Conservation (phyloP, 1,140 invertebrate genomes). For the Drosophila azteca region DNA sequence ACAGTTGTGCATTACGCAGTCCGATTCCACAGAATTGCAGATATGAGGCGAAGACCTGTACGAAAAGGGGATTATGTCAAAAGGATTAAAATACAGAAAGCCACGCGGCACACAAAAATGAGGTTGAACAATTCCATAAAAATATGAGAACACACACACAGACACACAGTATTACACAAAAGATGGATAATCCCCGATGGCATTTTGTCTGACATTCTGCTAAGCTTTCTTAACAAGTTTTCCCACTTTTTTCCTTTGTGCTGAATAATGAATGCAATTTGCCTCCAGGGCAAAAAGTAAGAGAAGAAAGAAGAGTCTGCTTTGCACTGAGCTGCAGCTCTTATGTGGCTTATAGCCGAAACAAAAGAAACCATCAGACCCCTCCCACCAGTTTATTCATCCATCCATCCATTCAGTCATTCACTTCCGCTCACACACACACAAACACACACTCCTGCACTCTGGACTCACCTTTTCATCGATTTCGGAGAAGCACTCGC, state of each 20-base stretch:
- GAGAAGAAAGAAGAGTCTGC: background rate
- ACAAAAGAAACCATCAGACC: slow-evolving; percentile 42
- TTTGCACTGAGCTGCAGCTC: slow-evolving; percentile 14
- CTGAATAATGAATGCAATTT: slow-evolving; percentile 77
- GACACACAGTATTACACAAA: no score
- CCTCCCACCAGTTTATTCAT: slow-evolving; percentile 11
- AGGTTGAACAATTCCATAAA: slow-evolving; percentile 34
- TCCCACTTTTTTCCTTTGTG: slow-evolving; percentile 35
- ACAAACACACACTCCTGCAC: no score
- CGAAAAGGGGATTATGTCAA: slow-evolving; percentile 2
- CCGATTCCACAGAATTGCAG: slow-evolving; percentile 98
- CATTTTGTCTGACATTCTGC: slow-evolving; percentile 47
- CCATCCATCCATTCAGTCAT: background rate
- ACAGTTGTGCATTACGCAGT: slow-evolving; percentile 95
- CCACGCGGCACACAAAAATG: background rate
- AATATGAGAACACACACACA: slow-evolving; percentile 27
- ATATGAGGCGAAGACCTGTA: slow-evolving; percentile 92
- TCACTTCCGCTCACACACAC: background rate
- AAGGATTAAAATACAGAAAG: slow-evolving; percentile 4
- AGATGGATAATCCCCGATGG: slow-evolving; percentile 52
- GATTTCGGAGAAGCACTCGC: slow-evolving; percentile 90
- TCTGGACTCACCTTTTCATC: slow-evolving; percentile 90
- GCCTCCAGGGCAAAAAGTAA: background rate
- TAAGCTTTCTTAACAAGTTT: slow-evolving; percentile 54
- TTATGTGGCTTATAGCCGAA: slow-evolving; percentile 39